Base-by-base conservation (phyloP, 2,113 vertebrate genomes). In the Nothoprocta pentlandii region DNA sequence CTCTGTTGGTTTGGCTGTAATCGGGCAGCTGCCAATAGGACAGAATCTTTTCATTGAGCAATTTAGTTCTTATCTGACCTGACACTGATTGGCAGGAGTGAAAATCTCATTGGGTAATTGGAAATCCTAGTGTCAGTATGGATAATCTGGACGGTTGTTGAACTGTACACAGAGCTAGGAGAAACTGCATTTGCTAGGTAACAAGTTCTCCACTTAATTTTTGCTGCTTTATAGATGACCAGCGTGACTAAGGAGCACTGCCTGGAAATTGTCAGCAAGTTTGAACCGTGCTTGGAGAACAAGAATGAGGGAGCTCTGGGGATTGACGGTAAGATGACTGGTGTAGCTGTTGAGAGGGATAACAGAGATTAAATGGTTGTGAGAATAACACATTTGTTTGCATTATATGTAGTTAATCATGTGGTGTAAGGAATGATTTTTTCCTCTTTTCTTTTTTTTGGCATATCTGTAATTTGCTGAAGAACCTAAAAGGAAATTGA, bases 231-330 rank as follows among this genome's bases (percentile, higher is more conserved):
- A 54, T 91, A 99, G 99, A 99, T 99, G 99, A 97, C 87, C 2
- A 98, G 96, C 16, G 98, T 99, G 96, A 98, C 98, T 20, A 98
- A 98, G 17, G 98, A 99, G 32, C 98, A 99, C 83, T 99, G 99
- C 92, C 95, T 97, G 88, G 98, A 99, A 85, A 98, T 99, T 62
- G 98, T 99, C 69, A 96, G 97, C 88, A 99, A 99, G 85, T 99
- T 99, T 90, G 99, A 99, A 95, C 99, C 99, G 0, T 99, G 99
- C 95, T 96, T 97, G 0, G 98, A 99, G 74, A 99, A 99, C 97
- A 98, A 98, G 97, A 98, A 98, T 46, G 98, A 98, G 41, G 98
- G 97, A 6, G 98, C 98, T 73, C 95, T 99, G 95, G 99, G 99
- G 15, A 99, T 99, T 20, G 99, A 99, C 17, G 99, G 99, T 99